These are phyloP conservation scores for Rhagonycha lutea DNA, from an alignment of 2,888 invertebrate genomes.

Conservation along the genomic window DNA sequence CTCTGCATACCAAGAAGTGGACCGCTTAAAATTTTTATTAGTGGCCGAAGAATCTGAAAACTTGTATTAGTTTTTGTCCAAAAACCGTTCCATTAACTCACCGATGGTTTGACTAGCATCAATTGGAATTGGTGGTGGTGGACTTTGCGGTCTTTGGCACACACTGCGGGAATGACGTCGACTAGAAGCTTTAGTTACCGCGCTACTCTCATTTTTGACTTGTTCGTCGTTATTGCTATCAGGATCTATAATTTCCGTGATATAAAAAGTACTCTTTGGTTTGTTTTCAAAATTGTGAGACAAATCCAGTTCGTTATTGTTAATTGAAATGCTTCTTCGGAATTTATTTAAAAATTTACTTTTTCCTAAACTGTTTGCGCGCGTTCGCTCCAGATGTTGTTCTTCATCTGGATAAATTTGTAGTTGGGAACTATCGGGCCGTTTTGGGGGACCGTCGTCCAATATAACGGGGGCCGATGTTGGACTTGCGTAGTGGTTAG, in stretches of 20 bases:
- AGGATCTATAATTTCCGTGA: constrained; percentile 69
- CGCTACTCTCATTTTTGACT: constrained; percentile 32
- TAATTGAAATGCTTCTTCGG: constrained; percentile 60
- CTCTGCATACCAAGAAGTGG: constrained; percentile 74
- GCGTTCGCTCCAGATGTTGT: constrained; percentile 14
- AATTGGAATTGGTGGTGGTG: constrained; percentile 50
- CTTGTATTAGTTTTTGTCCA: not conserved
- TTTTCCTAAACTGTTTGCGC: constrained; percentile 33
- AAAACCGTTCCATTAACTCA: constrained; percentile 11
- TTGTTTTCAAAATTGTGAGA: constrained; percentile 50
- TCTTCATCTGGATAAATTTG: constrained; percentile 12
- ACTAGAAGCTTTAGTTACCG: constrained; percentile 48
- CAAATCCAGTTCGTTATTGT: constrained; percentile 56
- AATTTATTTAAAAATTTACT: constrained; percentile 59
- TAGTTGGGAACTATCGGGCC: constrained; percentile 8
- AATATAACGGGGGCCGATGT: constrained; percentile 8
- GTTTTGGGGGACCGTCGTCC: constrained; percentile 11
- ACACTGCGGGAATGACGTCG: constrained; percentile 35
- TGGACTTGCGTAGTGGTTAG: not conserved
- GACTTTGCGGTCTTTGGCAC: constrained; percentile 45
- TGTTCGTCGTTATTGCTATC: constrained; percentile 47
- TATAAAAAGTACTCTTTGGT: constrained; percentile 72
- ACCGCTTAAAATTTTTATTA: constrained; percentile 43
- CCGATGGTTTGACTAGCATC: constrained; percentile 31
- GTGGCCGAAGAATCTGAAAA: not conserved